Conservation (phyloP, 2,888 invertebrate genomes). For the Caenorhabditis plicata region DNA sequence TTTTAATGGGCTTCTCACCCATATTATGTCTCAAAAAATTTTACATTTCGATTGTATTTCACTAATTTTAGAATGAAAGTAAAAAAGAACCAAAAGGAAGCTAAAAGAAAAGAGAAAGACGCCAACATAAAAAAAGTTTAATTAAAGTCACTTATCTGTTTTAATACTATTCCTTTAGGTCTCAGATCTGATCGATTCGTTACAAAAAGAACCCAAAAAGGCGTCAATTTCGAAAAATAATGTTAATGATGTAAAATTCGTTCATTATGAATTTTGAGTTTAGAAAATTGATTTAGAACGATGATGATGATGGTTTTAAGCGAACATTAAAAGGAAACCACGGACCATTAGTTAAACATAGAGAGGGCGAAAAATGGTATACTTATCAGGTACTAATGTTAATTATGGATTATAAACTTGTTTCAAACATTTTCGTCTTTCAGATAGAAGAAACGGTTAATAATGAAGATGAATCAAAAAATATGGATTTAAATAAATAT, state of each 20-base stretch:
- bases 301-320: background rate
- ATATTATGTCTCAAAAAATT: background rate
- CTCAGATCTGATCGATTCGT: background rate
- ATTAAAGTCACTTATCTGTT: no score
- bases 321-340: background rate
- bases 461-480: constrained; percentile 15
- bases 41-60: background rate
- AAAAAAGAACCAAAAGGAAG: constrained; percentile 16
- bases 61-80: constrained; percentile 13
- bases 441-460: constrained; percentile 25
- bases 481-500: constrained; percentile 29
- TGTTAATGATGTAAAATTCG: constrained; percentile 12
- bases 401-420: no score
- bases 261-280: constrained; percentile 6
- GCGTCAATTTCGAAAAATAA: constrained; percentile 2
- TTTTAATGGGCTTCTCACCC: background rate
- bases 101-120: background rate
- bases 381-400: constrained; percentile 47
- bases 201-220: background rate
- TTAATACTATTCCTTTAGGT: no score
- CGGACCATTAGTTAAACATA: constrained; percentile 39
- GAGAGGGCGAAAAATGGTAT: constrained; percentile 53
- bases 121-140: constrained; percentile 7
- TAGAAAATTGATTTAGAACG: constrained; percentile 2
- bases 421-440: no score